Evolutionary conservation across 1,140 invertebrate genomes (phyloP).

Genomic region (Gerris buenoi): DNA sequence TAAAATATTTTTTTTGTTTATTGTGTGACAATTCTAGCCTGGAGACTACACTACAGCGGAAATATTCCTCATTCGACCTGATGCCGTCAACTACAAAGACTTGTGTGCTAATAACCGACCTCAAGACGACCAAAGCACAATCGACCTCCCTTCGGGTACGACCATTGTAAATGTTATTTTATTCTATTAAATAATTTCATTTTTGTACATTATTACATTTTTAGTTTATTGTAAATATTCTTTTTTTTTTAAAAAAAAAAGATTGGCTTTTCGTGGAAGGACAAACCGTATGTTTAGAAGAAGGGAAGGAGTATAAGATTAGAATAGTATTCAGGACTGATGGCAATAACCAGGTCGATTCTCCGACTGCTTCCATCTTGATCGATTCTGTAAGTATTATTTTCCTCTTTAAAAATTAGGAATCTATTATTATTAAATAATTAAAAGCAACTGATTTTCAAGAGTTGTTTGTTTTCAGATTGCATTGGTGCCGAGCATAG

Average conservation of each 20-base stretch:
- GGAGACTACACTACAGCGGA: background rate
- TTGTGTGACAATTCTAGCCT: background rate
- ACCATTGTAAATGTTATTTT: too few relatives aligned
- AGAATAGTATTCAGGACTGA: slow-evolving; percentile 62
- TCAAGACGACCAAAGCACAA: background rate
- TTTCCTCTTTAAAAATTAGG: too few relatives aligned
- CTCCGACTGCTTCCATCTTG: slow-evolving; percentile 65
- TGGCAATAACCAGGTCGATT: slow-evolving; percentile 38
- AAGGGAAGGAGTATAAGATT: slow-evolving; percentile 72
- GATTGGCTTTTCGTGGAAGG: slow-evolving; percentile 56
- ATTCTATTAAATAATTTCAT: background rate
- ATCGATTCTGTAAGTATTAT: slow-evolving; percentile 69
- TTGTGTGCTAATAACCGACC: background rate
- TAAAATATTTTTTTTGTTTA: too few relatives aligned
- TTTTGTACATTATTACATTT: background rate
- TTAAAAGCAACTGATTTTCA: too few relatives aligned
- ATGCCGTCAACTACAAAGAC: background rate
- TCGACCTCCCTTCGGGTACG: background rate
- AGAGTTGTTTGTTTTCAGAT: slow-evolving; percentile 39
- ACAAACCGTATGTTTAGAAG: slow-evolving; percentile 76
- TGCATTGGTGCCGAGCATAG: slow-evolving; percentile 64
- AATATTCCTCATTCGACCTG: background rate
- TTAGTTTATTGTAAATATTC: background rate
- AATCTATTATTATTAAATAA: too few relatives aligned
- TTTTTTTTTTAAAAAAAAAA: slow-evolving; percentile 28